These are phyloP conservation scores for Ectemnius continuus DNA, from an alignment of 2,888 invertebrate genomes.

Conservation along the genomic window DNA sequence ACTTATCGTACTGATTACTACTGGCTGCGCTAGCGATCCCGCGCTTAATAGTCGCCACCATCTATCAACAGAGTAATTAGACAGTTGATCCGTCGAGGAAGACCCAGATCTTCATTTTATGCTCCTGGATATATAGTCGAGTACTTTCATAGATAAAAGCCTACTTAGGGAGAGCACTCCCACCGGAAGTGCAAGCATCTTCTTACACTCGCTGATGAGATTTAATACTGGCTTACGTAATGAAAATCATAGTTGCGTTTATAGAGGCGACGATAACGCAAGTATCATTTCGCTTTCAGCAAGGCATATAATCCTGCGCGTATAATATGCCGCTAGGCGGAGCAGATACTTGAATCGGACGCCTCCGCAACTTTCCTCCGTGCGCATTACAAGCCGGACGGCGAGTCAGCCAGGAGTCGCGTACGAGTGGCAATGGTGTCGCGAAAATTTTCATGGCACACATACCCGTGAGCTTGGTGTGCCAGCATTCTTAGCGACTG, in stretches of 20 bases:
- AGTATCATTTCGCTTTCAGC: constrained; percentile 56
- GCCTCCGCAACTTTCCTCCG: constrained; percentile 54
- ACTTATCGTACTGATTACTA: no score
- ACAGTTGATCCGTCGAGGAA: no score
- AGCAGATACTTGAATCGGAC: constrained; percentile 35
- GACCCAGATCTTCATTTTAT: no score
- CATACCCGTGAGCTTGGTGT: neutral
- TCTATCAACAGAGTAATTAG: no score
- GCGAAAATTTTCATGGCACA: constrained; percentile 20
- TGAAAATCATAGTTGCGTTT: neutral
- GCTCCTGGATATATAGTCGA: no score
- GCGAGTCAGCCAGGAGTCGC: constrained; percentile 17
- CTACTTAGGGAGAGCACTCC: no score
- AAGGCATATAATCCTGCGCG: constrained; percentile 41
- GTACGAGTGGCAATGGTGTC: neutral
- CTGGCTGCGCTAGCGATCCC: no score
- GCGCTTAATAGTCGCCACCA: no score
- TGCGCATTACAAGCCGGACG: constrained; percentile 16
- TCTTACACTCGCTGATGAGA: neutral
- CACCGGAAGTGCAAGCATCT: no score
- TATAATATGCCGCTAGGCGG: constrained; percentile 27
- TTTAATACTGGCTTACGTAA: constrained; percentile 4
- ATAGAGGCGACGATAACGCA: constrained; percentile 17
- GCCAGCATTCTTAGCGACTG: constrained; percentile 14
- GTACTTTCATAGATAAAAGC: no score